Base-by-base conservation (phyloP, 2,888 invertebrate genomes). In the Xylophagus ater region DNA sequence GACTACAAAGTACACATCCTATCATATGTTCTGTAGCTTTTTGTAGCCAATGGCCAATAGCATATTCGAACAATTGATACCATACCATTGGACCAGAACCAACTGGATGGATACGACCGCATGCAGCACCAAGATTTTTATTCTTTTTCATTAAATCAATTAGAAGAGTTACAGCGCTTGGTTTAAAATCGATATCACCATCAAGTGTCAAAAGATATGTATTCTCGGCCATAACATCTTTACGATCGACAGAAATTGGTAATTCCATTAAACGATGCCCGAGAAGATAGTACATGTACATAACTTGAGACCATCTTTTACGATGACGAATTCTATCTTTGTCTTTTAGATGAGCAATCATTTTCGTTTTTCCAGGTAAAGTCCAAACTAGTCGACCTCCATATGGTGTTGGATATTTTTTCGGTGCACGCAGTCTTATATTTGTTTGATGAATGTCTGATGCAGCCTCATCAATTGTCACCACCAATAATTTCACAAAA, bases 1-100 rank as follows among this genome's bases (percentile, higher is more conserved):
- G 97, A 66, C 92, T 90, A 78, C 97, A 97, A 55, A 97, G 83
- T 54, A 97, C 96, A 66, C 97, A 98, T 34, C 98, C 98, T 59
- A 98, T 94, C 83, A 98, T 96, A 64, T 98, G 98, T 63, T 98
- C 98, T 2, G 98, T 96, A 24, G 98, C 96, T 68, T 98, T 98
- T 71, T 98, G 97, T 56, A 98, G 82, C 98, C 97, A 98, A 81
- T 98, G 97, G 56, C 97, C 97, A 58, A 98, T 93, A 30, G 98
- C 97, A 64, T 98, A 98, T 67, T 98, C 97, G 67, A 98, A 98
- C 72, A 90, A 81, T 66, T 98, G 98, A 64, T 98, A 98, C 96
- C 97, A 97, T 41, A 93, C 93, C 94, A 97, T 96, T 1, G 92
- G 88, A 41, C 96, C 90, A 72, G 58, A 81, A 29, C 96, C 96